Conservation (phyloP, 2,888 invertebrate genomes). For the Sphecodes monilicornis region DNA sequence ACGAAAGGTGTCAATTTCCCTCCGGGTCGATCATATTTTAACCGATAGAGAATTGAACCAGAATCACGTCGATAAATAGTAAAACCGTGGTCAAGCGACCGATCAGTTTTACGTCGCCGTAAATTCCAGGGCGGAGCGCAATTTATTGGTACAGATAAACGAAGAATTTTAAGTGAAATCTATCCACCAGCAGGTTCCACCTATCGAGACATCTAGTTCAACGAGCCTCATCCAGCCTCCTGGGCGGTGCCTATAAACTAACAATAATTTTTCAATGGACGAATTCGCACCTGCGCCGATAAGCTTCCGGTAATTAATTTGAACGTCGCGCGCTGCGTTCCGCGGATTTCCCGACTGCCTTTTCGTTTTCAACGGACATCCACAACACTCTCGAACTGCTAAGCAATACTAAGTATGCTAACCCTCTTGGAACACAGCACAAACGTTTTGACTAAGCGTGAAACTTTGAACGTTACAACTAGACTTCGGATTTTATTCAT, state of each 20-base stretch:
- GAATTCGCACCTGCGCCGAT: slow-evolving; percentile 35
- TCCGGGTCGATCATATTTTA: not conserved
- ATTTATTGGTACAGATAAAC: slow-evolving; percentile 48
- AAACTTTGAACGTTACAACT: not conserved
- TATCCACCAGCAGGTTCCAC: slow-evolving; percentile 5
- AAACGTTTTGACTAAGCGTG: not conserved
- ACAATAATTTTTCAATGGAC: slow-evolving; percentile 18
- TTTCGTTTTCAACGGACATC: slow-evolving; percentile 14
- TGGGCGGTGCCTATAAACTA: slow-evolving; percentile 29
- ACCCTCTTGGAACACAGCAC: not conserved
- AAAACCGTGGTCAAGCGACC: not conserved
- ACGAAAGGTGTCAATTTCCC: not conserved
- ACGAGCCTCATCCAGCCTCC: not conserved
- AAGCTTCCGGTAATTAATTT: slow-evolving; percentile 38
- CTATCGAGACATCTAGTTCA: slow-evolving; percentile 27
- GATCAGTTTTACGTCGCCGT: not conserved
- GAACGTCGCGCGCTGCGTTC: not conserved
- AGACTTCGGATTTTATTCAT: not conserved
- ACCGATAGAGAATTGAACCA: slow-evolving; percentile 3
- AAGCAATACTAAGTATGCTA: not conserved
- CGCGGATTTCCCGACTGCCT: slow-evolving; percentile 18
- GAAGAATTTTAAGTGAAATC: slow-evolving; percentile 47
- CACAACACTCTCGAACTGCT: not conserved
- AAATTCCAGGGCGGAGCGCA: not conserved
- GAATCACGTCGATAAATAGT: not conserved